Conservation (phyloP, 2,888 invertebrate genomes). For the Ptilodon capucinus region DNA sequence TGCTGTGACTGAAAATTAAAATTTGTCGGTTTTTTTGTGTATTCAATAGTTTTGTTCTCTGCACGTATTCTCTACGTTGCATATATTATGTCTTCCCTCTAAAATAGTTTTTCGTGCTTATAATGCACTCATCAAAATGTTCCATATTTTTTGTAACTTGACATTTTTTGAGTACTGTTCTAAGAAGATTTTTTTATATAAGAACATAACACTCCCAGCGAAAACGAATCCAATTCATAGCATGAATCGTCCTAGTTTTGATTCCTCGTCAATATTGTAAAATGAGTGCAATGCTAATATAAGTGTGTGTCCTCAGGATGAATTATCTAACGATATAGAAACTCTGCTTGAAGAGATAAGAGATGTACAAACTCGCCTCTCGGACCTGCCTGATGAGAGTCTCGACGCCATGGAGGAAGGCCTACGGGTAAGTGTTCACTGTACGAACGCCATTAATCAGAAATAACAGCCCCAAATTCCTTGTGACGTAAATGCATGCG, state of each 20-base stretch:
- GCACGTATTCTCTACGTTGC: too few relatives aligned
- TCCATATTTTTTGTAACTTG: too few relatives aligned
- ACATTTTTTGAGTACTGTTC: too few relatives aligned
- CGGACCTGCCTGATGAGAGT: slow-evolving; percentile 86
- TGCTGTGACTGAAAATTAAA: neutral
- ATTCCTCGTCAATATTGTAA: slow-evolving; percentile 32
- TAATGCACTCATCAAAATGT: too few relatives aligned
- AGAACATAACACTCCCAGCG: too few relatives aligned
- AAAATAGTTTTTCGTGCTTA: too few relatives aligned
- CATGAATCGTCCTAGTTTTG: slow-evolving; percentile 23
- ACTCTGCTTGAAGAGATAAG: slow-evolving; percentile 86
- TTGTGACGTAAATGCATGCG: slow-evolving; percentile 30
- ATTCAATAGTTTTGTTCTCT: too few relatives aligned
- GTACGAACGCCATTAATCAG: slow-evolving; percentile 38
- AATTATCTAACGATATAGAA: slow-evolving; percentile 86
- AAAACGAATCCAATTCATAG: neutral
- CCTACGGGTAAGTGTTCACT: slow-evolving; percentile 84
- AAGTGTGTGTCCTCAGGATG: slow-evolving; percentile 82
- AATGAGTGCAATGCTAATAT: slow-evolving; percentile 60
- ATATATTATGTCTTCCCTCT: too few relatives aligned
- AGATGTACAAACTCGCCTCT: slow-evolving; percentile 85
- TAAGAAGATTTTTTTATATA: too few relatives aligned
- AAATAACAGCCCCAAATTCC: slow-evolving; percentile 36
- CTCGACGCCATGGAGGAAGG: slow-evolving; percentile 88
- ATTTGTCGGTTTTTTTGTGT: neutral